Percentiles rank a stretch among this genome's conserved stretches.
phyloP scores from a whole-genome alignment of 2,888 invertebrate genomes.

The Pardosa pseudoannulata region DNA sequence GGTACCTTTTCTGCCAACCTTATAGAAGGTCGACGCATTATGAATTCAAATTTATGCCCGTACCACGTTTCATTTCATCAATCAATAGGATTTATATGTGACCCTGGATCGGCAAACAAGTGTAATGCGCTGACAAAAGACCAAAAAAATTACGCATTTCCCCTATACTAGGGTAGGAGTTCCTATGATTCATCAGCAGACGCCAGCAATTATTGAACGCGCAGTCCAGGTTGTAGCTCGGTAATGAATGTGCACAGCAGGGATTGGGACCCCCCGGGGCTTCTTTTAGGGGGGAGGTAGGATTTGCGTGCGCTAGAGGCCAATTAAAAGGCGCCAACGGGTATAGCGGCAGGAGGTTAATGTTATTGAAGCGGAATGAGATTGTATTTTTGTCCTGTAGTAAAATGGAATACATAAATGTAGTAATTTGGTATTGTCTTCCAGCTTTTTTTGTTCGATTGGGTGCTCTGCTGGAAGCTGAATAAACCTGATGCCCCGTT shows the following conservation, averaged over 20 bases:
- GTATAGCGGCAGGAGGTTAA: constrained; percentile 6
- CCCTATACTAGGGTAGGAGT: neutral
- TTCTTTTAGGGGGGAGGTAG: neutral
- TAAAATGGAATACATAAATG: neutral
- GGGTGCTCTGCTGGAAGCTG: neutral
- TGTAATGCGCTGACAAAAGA: neutral
- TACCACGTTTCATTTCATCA: neutral
- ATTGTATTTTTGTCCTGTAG: neutral
- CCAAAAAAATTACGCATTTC: constrained; percentile 6
- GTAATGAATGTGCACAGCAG: constrained; percentile 2
- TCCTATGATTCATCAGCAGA: constrained; percentile 7
- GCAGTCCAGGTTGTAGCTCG: neutral
- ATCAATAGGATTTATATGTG: constrained; percentile 4
- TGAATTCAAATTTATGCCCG: too few relatives aligned
- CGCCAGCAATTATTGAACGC: neutral
- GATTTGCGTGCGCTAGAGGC: neutral
- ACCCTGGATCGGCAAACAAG: constrained; percentile 5
- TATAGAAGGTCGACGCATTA: too few relatives aligned
- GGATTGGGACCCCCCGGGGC: neutral
- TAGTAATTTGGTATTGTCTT: neutral
- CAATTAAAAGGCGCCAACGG: constrained; percentile 19
- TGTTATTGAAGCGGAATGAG: neutral
- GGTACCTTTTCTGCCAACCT: too few relatives aligned
- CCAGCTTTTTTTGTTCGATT: neutral
- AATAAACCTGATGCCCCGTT: neutral